Base-by-base conservation (phyloP, 2,888 invertebrate species). In the Cremastinae sp. region DNA sequence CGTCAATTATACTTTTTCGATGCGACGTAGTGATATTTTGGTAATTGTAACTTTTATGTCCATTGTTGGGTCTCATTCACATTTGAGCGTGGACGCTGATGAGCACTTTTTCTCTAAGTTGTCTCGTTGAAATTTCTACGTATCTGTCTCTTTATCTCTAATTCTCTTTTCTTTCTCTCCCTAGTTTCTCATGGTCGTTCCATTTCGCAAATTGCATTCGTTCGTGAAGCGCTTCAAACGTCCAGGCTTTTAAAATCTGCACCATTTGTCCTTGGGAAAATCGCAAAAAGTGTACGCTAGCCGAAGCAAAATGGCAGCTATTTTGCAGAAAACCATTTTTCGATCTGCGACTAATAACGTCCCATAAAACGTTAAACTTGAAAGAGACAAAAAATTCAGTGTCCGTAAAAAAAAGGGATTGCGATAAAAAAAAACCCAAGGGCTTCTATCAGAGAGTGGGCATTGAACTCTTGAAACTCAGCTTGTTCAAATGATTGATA, bases 121-220 rank as follows among this genome's bases (percentile, higher is more conserved):
- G 65, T 53, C 56, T 20, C 53, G 28, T 12, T 35, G 16, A 35
- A 58, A 39, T 22, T 45, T 14, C 43, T 59, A 10, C 12, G 10
- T 53, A 20, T 18, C 37, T 37, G 14, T 41, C 41, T 41, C 53
- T 53, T 14, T 64, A 14, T 62, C 12, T 56, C 35, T 45, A 10
- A 55, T 47, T 64, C 39, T 20, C 10, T 47, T 7, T 43, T 37
- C 59, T 49, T 41, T n/a, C 16, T 10, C 45, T 37, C 12, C 39
- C 47, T 37, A 5, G 28, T 28, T 16, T 37, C 59, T 41, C 28
- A 28, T 74, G 49, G 53, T 65, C 74, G 53, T 58, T 65, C 61
- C 75, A 78, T 75, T 80, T 78, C 71, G 74, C 76, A 82, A 84
- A 84, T 83, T 84, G 81, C 83, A 80, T 83, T 83, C 81, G 78